Percentiles rank a stretch among this genome's conserved stretches.
These are phyloP conservation scores for Drosophila borborema DNA, from an alignment of 2,888 invertebrate genomes.

Conservation along the genomic window DNA sequence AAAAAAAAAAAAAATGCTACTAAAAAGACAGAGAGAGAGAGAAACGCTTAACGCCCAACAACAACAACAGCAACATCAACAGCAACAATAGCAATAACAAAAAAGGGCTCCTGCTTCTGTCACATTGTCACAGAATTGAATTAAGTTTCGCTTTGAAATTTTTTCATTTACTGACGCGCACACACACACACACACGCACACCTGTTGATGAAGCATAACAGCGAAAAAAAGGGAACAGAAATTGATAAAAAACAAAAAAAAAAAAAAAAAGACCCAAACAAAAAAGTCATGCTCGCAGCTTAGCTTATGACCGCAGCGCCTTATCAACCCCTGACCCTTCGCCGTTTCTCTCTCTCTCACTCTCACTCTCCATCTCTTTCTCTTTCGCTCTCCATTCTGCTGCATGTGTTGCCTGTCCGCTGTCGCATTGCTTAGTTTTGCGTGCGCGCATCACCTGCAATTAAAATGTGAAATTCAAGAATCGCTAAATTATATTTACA, in stretches of 20 bases:
- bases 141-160: constrained; percentile 65
- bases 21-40: neutral
- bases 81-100: neutral
- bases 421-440: neutral
- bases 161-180: constrained; percentile 2
- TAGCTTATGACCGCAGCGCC: neutral
- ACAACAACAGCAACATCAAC: neutral
- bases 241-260: neutral
- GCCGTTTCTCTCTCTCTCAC: neutral
- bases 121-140: constrained; percentile 63
- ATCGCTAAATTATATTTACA: constrained; percentile 10
- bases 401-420: neutral
- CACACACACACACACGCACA: neutral
- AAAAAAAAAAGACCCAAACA: neutral
- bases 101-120: constrained; percentile 52
- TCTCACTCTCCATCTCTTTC: neutral
- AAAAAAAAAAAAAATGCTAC: neutral
- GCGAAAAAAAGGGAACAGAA: neutral
- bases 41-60: neutral
- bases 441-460: constrained; percentile 3
- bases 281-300: neutral
- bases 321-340: neutral
- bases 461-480: constrained; percentile 20
- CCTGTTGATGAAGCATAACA: constrained; percentile 13
- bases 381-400: neutral